phyloP scores from a whole-genome alignment of 2,797 vertebrate species.

The Scyliorhinus canicula region DNA sequence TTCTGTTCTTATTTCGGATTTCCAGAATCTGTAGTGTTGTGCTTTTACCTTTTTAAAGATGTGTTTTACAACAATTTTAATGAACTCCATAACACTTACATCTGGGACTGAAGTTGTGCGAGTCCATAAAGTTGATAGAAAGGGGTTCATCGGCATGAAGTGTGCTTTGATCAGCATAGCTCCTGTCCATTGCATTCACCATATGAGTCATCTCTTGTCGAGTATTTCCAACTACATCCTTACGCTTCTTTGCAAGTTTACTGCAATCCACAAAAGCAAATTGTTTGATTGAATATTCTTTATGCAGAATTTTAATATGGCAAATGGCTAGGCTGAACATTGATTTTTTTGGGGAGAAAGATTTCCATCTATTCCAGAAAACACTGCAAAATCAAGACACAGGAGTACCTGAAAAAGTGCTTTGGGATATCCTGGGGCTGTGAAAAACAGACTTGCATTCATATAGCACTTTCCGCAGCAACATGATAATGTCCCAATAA shows the following conservation, averaged over 20 bases:
- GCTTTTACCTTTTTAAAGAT: not conserved
- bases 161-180: conserved; percentile 94
- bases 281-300: not conserved
- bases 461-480: not conserved
- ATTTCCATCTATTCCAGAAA: not conserved
- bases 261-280: conserved; percentile 56
- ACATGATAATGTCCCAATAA: not conserved
- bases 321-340: not conserved
- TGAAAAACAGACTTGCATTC: not conserved
- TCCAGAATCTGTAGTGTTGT: no score
- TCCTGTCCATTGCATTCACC: conserved; percentile 97
- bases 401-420: not conserved
- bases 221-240: conserved; percentile 87
- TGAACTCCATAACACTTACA: conserved; percentile 68
- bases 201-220: conserved; percentile 98
- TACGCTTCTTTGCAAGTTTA: conserved; percentile 97
- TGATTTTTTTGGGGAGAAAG: not conserved
- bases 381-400: not conserved
- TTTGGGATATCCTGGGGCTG: not conserved
- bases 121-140: conserved; percentile 95
- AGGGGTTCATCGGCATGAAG: conserved; percentile 91
- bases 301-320: not conserved
- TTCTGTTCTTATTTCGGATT: no score
- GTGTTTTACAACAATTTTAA: not conserved
- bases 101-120: conserved; percentile 92